Evolutionary conservation across 2,113 vertebrate genomes (phyloP), one percentile per base, ranked within the genome.

Genomic region (Ophiodon elongatus): DNA sequence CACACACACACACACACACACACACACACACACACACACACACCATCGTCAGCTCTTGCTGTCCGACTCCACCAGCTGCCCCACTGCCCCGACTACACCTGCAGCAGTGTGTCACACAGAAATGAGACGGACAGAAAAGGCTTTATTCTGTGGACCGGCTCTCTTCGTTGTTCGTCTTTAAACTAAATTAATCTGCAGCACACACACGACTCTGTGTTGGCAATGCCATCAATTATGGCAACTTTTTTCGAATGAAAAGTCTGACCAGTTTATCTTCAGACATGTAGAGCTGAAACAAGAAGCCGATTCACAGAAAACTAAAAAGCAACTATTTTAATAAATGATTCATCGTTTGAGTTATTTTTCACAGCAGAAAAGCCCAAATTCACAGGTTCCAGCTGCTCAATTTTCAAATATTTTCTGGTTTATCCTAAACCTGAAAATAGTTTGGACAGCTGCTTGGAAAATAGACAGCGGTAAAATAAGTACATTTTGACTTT

Each of bases 61-160:
- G 67, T 86, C 78, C 56, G 76, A 79, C 45, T 73, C 25, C 68
- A 62, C 57, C 89, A 92, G 88, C 88, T 90, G 89, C 80, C 75
- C 83, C 17, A 31, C 80, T 75, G 71, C 72, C 78, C 79, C 1
- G 10, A 67, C 63, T 57, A 76, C 92, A 92, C 85, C 88, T 91
- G 88, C 85, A 88, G 35, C 59, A 77, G 70, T 1, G 50, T 45
- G 70, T 75, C 73, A 47, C 47, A 21, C 8, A 35, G 45, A 78
- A 39, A 56, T 4, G 3, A n/a, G 33, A 63, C 10, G 69, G 63
- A 81, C 79, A 85, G 77, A 79, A 69, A 85, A 74, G 19, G 10
- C 84, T 81, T 81, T 73, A 47, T 89, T 85, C 33, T 52, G 47
- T 21, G 27, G 39, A 21, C 1, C 35, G 2, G 41, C 43, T 73